Percentiles rank a stretch among this genome's conserved stretches.
Evolutionary conservation across 2,113 vertebrate species (phyloP).

Genomic region (Pelecanoides urinatrix): DNA sequence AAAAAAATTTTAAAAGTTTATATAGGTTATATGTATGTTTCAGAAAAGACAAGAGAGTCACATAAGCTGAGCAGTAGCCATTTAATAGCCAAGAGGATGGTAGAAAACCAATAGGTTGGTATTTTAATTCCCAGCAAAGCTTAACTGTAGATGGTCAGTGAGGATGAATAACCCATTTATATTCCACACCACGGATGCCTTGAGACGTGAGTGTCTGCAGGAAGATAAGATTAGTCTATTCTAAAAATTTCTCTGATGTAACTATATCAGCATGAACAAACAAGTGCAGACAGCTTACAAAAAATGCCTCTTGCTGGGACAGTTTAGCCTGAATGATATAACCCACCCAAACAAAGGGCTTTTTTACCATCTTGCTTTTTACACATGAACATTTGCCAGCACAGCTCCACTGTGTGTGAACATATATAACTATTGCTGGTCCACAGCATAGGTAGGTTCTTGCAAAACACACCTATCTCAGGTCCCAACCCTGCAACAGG

Average conservation of each 20-base stretch:
- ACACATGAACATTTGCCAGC: background rate
- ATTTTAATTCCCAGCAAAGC: background rate
- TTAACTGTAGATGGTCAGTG: background rate
- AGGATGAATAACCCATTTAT: background rate
- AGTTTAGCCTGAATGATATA: background rate
- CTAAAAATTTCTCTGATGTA: background rate
- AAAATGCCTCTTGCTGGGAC: background rate
- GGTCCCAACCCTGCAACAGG: background rate
- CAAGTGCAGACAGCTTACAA: background rate
- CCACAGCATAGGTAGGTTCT: background rate
- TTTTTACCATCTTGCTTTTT: background rate
- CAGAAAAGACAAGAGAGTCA: background rate
- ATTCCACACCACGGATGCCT: background rate
- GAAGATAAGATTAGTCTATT: background rate
- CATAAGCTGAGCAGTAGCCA: background rate
- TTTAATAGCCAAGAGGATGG: background rate
- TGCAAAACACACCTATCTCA: background rate
- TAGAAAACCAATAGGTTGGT: background rate
- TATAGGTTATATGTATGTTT: background rate
- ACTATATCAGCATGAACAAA: background rate
- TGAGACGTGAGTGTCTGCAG: background rate
- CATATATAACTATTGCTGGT: background rate
- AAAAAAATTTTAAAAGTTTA: background rate
- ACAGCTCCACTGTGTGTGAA: background rate
- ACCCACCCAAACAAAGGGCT: background rate